Conservation (phyloP, 2,113 vertebrate species). For the Zosterops lateralis region DNA sequence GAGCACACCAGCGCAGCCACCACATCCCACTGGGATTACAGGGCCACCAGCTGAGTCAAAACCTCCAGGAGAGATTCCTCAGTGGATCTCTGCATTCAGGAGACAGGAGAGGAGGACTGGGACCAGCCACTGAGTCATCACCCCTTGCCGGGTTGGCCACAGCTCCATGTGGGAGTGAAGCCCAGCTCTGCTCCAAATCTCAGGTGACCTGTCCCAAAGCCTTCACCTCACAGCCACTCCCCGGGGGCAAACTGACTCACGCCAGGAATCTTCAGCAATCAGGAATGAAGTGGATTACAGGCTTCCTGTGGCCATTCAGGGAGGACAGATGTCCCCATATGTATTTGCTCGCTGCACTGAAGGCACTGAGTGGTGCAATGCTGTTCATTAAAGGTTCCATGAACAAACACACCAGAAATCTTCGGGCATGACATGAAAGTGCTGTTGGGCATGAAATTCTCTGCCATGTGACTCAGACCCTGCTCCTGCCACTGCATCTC, state of each 20-base stretch:
- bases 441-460: background rate
- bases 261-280: background rate
- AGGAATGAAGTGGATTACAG: constrained; percentile 17
- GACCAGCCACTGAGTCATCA: background rate
- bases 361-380: background rate
- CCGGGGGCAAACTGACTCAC: background rate
- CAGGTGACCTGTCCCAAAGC: background rate
- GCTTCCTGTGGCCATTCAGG: background rate
- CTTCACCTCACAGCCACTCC: background rate
- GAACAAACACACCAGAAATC: background rate
- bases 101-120: background rate
- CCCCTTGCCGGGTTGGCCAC: background rate
- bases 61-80: background rate
- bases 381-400: background rate
- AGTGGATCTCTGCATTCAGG: background rate
- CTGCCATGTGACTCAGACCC: background rate
- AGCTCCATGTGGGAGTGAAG: accelerated
- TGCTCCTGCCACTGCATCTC: background rate
- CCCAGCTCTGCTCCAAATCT: background rate
- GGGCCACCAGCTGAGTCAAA: constrained; percentile 10
- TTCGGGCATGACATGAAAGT: background rate
- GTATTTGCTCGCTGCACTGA: background rate
- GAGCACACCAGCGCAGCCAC: background rate
- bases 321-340: background rate
- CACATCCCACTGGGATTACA: background rate